phyloP scores from a whole-genome alignment of 2,888 invertebrate species.

The Brachyptera putata region DNA sequence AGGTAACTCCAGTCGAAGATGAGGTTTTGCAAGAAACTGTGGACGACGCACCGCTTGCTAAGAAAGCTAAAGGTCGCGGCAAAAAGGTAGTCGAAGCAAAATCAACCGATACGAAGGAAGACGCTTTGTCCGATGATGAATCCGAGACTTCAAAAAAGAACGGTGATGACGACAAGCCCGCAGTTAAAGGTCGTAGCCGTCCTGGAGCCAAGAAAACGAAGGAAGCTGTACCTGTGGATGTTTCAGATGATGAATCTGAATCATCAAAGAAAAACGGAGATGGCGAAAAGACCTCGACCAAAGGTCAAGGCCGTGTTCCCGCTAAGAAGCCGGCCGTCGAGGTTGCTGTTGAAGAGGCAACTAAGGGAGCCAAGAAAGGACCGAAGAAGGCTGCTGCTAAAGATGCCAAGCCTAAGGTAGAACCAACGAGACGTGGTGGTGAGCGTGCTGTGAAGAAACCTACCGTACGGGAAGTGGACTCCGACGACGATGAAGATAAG shows the following conservation, averaged over 20 bases:
- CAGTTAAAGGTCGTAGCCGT: slow-evolving; percentile 1
- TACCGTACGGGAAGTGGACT: background rate
- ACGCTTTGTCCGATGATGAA: background rate
- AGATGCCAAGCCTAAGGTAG: background rate
- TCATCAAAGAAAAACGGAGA: slow-evolving; percentile 11
- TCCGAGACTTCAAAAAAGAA: background rate
- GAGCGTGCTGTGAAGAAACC: slow-evolving; percentile 7
- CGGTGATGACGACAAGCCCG: background rate
- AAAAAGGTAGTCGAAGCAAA: background rate
- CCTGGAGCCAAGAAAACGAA: background rate
- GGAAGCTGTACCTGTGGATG: background rate
- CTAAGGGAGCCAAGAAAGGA: background rate
- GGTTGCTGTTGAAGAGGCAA: background rate
- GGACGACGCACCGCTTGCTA: background rate
- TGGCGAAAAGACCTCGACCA: background rate
- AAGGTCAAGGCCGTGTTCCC: background rate
- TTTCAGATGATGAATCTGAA: background rate
- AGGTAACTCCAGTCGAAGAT: background rate
- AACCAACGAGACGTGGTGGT: slow-evolving; percentile 6
- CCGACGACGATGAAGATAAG: slow-evolving; percentile 13
- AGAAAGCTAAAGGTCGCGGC: slow-evolving; percentile 7
- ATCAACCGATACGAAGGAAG: too few species aligned
- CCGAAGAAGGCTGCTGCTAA: slow-evolving; percentile 1
- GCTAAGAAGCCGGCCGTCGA: background rate
- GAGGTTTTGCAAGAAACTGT: background rate